A percentile compares a stretch with the other conserved stretches of the same genome.
phyloP scores from a whole-genome alignment of 1,140 invertebrate genomes.

The Bombus affinis region DNA sequence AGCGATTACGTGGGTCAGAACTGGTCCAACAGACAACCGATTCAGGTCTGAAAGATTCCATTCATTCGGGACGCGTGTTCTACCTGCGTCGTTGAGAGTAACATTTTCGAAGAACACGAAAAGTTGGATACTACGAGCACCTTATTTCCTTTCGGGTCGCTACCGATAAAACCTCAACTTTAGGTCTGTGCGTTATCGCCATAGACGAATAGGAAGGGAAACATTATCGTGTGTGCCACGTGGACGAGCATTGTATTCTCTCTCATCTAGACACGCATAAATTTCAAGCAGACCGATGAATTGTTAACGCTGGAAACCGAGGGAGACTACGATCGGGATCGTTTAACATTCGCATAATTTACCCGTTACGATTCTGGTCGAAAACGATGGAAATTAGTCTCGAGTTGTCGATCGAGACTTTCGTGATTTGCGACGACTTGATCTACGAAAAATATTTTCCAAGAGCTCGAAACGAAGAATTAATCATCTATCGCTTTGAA shows the following conservation, averaged over 20 bases:
- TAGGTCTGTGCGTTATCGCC: not conserved
- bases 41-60: not conserved
- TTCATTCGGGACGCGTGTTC: not conserved
- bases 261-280: conserved; percentile 14
- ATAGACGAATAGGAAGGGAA: no score
- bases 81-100: not conserved
- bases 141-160: not conserved
- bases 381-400: not conserved
- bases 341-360: not conserved
- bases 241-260: conserved; percentile 17
- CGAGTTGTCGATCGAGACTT: no score
- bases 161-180: not conserved
- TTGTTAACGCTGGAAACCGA: not conserved
- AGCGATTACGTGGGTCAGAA: not conserved
- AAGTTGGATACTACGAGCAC: not conserved
- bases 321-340: not conserved
- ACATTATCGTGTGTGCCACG: conserved; percentile 19
- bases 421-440: not conserved
- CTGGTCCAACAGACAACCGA: not conserved
- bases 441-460: no score
- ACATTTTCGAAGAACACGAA: not conserved
- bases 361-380: not conserved
- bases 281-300: conserved; percentile 20
- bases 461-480: no score
- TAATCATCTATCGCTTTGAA: no score